Evolutionary conservation across 2,888 invertebrate genomes (phyloP).

Genomic region (Ethmia dodecea): DNA sequence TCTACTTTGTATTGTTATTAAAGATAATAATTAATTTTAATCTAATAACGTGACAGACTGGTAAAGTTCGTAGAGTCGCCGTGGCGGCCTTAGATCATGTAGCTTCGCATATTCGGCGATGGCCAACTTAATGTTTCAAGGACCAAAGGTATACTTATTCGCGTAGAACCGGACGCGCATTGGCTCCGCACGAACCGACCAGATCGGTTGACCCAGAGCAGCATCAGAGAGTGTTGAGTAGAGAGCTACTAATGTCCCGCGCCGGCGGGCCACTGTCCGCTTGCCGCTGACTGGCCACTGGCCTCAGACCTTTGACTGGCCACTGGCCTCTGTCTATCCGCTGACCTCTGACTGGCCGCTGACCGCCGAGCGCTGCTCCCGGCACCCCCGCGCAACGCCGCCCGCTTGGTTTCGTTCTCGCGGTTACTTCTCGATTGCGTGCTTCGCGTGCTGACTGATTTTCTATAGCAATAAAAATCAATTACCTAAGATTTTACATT

Average conservation of each 20-base stretch:
- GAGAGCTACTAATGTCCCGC: conserved; percentile 44
- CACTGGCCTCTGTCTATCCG: conserved; percentile 31
- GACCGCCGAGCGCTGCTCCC: conserved; percentile 31
- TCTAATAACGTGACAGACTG: conserved; percentile 77
- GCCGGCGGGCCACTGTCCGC: conserved; percentile 33
- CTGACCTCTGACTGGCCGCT: conserved; percentile 32
- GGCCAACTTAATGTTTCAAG: conserved; percentile 75
- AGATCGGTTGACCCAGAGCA: conserved; percentile 59
- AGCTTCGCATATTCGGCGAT: conserved; percentile 77
- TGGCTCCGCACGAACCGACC: conserved; percentile 74
- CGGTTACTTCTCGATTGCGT: conserved; percentile 79
- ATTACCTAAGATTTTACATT: conserved; percentile 79
- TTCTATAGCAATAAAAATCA: conserved; percentile 80
- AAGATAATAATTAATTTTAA: conserved; percentile 77
- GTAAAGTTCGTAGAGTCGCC: conserved; percentile 77
- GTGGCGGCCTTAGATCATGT: conserved; percentile 75
- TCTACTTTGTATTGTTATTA: conserved; percentile 72
- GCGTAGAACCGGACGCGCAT: conserved; percentile 76
- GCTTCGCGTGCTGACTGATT: conserved; percentile 80
- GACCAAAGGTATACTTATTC: conserved; percentile 77
- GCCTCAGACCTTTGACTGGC: conserved; percentile 28
- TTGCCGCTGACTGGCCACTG: conserved; percentile 30
- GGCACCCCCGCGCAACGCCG: conserved; percentile 55
- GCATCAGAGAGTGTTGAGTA: conserved; percentile 60
- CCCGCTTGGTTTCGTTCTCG: conserved; percentile 76